Percentiles rank a stretch among this genome's conserved stretches.
phyloP scores from a whole-genome alignment of 2,888 invertebrate genomes.

The Unio delphinus region DNA sequence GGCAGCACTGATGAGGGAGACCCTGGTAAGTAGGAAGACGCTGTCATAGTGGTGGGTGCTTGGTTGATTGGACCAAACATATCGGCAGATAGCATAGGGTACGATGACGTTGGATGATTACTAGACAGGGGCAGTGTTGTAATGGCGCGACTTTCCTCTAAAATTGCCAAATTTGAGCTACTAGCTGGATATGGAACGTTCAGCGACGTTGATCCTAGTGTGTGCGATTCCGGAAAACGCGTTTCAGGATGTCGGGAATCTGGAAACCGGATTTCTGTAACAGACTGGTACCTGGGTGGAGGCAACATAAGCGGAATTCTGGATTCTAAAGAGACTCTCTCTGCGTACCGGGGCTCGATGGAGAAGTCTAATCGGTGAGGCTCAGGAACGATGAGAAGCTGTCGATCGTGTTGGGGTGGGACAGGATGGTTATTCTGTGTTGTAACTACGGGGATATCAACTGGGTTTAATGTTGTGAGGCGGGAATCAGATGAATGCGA shows the following conservation, averaged over 20 bases:
- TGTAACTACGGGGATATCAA: conserved; percentile 31
- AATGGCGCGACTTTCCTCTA: conserved; percentile 58
- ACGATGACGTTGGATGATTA: conserved; percentile 21
- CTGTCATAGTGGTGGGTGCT: conserved; percentile 40
- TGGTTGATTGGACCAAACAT: conserved; percentile 43
- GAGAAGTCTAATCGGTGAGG: conserved; percentile 44
- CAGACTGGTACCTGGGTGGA: conserved; percentile 33
- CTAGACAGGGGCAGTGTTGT: conserved; percentile 44
- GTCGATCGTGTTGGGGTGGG: conserved; percentile 31
- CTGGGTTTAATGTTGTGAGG: conserved; percentile 18
- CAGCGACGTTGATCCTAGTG: conserved; percentile 31
- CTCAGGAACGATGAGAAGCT: conserved; percentile 46
- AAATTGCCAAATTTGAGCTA: conserved; percentile 55
- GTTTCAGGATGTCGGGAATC: conserved; percentile 43
- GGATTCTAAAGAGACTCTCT: conserved; percentile 31
- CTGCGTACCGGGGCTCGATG: conserved; percentile 42
- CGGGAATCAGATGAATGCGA: conserved; percentile 30
- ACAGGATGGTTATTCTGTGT: conserved; percentile 22
- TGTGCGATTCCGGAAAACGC: conserved; percentile 37
- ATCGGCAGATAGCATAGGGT: conserved; percentile 52
- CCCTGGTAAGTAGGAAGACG: conserved; percentile 57
- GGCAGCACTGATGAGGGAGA: conserved; percentile 60
- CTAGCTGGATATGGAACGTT: conserved; percentile 45
- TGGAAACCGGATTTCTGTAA: conserved; percentile 31
- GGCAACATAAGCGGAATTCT: conserved; percentile 48